Evolutionary conservation across 2,888 invertebrate genomes (phyloP), one percentile per base, ranked within the genome.

Genomic region (Pycnomerus fuliginosus): DNA sequence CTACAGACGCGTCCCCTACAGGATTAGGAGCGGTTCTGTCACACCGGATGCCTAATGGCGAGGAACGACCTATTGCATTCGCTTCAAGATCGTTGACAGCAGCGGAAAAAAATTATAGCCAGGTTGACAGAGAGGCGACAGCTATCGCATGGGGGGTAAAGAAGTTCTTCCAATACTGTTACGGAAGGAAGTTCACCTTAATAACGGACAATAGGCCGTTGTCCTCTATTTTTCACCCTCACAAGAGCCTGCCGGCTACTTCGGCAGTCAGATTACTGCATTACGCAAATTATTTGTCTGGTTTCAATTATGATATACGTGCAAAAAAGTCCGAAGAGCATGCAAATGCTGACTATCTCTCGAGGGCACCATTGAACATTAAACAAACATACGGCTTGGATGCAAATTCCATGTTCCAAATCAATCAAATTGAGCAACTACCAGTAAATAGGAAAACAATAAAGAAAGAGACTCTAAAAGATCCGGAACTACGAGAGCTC

Each of bases 91-190:
- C 48, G 1, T 23, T 46, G 7, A 45, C 23, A 1, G 10, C 8
- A 15, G 22, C 38, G 4, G 43, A 52, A 27, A 16, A 24, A 33
- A 48, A 48, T 15, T 48, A 48, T 14, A 38, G 38, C 13, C 48
- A 48, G 22, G 48, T 69, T 8, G 67, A 71, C 33, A 62, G 65
- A 49, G 70, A 71, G 53, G 70, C 67, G 2, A 50, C 61, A 13
- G 60, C 42, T 16, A 42, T 50, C 8, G 16, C 33, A 13, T 44
- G 17, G 24, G 36, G 33, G 7, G 17, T 44, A n/a, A 20, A 37
- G 12, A 40, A 45, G 37, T 49, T 48, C 29, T 44, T 41, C 30
- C 15, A 15, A 15, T 51, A 48, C 16, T 29, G 29, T 5, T 48
- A 46, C 20, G 50, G 48, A 5, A 11, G 39, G 31, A 43, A 48